Conservation (phyloP, 2,113 vertebrate genomes). For the Rhombomys opimus region DNA sequence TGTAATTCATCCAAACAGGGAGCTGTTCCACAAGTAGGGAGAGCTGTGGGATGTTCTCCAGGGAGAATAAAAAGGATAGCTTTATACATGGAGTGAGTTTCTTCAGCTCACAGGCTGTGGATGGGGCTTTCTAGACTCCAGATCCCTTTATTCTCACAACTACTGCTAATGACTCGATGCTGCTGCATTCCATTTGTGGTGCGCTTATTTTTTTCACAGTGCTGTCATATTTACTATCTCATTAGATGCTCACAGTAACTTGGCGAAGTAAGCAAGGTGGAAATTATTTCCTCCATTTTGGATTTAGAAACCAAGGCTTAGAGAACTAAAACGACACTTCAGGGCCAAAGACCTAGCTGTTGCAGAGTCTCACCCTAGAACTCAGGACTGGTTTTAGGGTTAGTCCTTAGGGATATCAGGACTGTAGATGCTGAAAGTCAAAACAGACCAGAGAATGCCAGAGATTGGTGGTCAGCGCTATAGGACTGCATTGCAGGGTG, state of each 20-base stretch:
- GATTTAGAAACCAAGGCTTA: constrained; percentile 3
- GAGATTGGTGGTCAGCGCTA: not conserved
- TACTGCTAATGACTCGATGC: not conserved
- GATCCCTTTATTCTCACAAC: constrained; percentile 34
- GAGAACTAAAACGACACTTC: not conserved
- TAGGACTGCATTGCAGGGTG: rapidly evolving
- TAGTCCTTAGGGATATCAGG: not conserved
- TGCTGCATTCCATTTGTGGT: constrained; percentile 17
- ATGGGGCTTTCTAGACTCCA: not conserved
- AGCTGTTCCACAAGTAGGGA: not conserved
- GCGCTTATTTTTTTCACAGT: constrained; percentile 32
- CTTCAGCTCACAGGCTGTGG: constrained; percentile 30
- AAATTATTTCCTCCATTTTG: constrained; percentile 40
- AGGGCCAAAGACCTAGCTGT: not conserved
- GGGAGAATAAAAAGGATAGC: constrained; percentile 24
- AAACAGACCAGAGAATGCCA: not conserved
- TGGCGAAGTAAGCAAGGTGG: not conserved
- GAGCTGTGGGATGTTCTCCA: constrained; percentile 22
- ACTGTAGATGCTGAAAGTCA: not conserved
- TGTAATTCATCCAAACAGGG: not conserved
- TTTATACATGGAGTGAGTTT: constrained; percentile 37
- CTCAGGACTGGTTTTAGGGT: not conserved
- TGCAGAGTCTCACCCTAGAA: not conserved
- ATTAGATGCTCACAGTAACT: constrained; percentile 23
- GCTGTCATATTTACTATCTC: constrained; percentile 29